These are phyloP conservation scores for Mycogona germanica DNA, from an alignment of 2,888 invertebrate species.

Conservation along the genomic window DNA sequence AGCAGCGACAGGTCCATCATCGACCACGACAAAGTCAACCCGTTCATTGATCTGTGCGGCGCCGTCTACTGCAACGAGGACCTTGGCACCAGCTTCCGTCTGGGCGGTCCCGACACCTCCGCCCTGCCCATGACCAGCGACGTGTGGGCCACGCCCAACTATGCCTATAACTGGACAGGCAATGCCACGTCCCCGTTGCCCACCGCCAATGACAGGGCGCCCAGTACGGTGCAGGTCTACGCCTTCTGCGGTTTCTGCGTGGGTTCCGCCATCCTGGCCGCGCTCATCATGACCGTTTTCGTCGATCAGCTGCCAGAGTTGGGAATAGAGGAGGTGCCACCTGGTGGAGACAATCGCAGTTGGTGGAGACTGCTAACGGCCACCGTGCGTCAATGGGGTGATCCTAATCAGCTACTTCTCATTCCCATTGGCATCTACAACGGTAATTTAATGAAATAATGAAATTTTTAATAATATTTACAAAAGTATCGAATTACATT, in stretches of 20 bases:
- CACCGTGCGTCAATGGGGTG: conserved; percentile 13
- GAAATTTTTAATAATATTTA: no score
- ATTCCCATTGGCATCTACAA: conserved; percentile 15
- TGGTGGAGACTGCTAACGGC: conserved; percentile 5
- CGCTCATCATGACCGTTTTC: conserved; percentile 2
- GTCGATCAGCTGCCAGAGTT: conserved; percentile 6
- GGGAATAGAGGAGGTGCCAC: conserved; percentile 8
- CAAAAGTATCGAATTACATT: no score
- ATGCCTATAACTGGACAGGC: not conserved
- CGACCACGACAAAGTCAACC: not conserved
- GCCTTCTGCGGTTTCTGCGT: conserved; percentile 16
- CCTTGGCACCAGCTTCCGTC: conserved; percentile 9
- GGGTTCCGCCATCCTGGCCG: conserved; percentile 1
- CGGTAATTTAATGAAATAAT: no score
- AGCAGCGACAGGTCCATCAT: not conserved
- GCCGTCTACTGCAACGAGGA: conserved; percentile 19
- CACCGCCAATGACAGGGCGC: not conserved
- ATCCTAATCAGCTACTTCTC: conserved; percentile 9
- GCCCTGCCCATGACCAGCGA: not conserved
- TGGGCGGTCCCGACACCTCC: not conserved
- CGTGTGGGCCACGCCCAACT: not conserved
- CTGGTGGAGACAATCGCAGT: not conserved
- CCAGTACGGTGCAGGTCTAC: conserved; percentile 4
- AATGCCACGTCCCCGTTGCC: not conserved
- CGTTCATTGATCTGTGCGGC: conserved; percentile 17